A percentile compares a stretch with the other conserved stretches of the same genome.
phyloP scores from a whole-genome alignment of 2,888 invertebrate genomes.

The Mesoligia furuncula region DNA sequence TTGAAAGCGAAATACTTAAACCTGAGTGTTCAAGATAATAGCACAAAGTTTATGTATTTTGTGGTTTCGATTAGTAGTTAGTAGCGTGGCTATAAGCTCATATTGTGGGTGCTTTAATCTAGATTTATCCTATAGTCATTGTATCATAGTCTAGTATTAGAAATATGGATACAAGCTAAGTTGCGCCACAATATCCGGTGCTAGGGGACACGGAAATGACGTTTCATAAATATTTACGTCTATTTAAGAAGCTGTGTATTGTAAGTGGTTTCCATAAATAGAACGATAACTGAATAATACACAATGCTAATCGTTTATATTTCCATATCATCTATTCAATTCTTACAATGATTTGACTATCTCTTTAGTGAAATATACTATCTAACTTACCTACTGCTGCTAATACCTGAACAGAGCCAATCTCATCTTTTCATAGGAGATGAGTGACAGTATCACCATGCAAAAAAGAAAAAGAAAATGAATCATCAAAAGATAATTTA shows the following conservation, averaged over 20 bases:
- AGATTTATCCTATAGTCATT: not conserved
- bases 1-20: constrained; percentile 37
- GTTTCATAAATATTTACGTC: constrained; percentile 40
- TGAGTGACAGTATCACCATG: too few relatives aligned
- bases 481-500: not conserved
- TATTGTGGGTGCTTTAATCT: not conserved
- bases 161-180: not conserved
- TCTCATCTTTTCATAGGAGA: not conserved
- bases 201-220: constrained; percentile 9
- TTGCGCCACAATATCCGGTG: constrained; percentile 33
- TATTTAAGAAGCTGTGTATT: not conserved
- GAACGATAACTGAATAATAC: constrained; percentile 20
- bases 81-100: not conserved
- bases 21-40: constrained; percentile 8
- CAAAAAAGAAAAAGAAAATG: not conserved
- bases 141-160: not conserved
- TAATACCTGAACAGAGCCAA: not conserved
- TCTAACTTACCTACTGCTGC: not conserved
- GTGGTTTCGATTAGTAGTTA: not conserved
- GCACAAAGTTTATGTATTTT: constrained; percentile 17
- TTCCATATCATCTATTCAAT: constrained; percentile 7
- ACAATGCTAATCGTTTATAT: constrained; percentile 12
- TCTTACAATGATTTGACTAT: not conserved
- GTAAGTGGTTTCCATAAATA: constrained; percentile 24
- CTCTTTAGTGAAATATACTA: not conserved